Conservation (phyloP, 2,113 vertebrate genomes). For the Benthochromis sp. region DNA sequence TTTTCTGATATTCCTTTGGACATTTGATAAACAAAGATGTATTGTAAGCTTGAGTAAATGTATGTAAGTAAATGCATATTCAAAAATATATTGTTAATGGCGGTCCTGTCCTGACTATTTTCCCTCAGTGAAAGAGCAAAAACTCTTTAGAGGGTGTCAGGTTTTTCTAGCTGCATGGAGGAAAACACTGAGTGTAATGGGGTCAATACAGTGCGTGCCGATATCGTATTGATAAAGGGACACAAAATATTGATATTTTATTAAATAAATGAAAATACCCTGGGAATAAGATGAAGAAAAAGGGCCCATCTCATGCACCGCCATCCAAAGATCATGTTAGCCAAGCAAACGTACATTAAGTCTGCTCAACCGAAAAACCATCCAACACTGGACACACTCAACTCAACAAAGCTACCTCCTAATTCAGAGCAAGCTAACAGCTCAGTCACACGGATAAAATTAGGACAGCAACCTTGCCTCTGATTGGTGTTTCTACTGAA, state of each 20-base stretch:
- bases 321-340: neutral
- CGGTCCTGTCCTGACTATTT: neutral
- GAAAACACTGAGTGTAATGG: neutral
- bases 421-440: neutral
- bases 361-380: neutral
- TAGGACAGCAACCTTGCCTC: neutral
- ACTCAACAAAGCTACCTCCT: neutral
- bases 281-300: neutral
- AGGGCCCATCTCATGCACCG: neutral
- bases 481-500: neutral
- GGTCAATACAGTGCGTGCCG: neutral
- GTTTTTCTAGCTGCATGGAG: neutral
- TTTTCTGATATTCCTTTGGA: neutral
- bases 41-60: neutral
- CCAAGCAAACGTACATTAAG: too few relatives aligned
- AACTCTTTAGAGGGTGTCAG: neutral
- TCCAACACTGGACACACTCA: neutral
- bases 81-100: neutral
- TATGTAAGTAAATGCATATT: neutral
- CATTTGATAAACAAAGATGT: neutral
- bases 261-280: neutral
- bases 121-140: neutral
- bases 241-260: neutral
- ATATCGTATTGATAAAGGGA: neutral
- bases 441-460: neutral